These are phyloP conservation scores for Martes martes DNA, from an alignment of 2,113 vertebrate genomes.

Conservation along the genomic window DNA sequence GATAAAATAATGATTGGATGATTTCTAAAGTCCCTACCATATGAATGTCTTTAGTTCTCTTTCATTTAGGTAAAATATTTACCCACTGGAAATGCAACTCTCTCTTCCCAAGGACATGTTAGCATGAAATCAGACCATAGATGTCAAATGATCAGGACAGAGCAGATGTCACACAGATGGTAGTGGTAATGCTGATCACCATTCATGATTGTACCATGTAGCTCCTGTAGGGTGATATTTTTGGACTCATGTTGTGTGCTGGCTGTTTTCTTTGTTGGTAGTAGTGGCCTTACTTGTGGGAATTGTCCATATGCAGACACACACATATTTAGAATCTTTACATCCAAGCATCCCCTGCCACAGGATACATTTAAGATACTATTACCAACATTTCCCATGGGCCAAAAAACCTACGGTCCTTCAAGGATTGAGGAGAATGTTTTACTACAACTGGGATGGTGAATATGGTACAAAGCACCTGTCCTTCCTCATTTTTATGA, in stretches of 20 bases:
- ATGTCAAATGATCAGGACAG: background rate
- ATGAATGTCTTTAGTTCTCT: background rate
- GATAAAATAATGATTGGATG: background rate
- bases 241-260: background rate
- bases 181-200: background rate
- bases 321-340: background rate
- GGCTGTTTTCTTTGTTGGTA: background rate
- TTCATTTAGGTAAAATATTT: background rate
- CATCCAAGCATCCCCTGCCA: background rate
- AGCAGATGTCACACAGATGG: background rate
- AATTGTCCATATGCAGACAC: background rate
- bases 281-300: background rate
- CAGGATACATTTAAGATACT: background rate
- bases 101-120: background rate
- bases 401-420: background rate
- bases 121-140: background rate
- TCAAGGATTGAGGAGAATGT: background rate
- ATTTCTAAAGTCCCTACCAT: background rate
- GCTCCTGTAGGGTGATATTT: background rate
- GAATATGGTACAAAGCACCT: background rate
- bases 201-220: background rate
- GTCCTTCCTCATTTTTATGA: background rate
- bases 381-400: background rate
- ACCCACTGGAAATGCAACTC: background rate
- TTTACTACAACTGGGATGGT: background rate